Conservation (phyloP, 1,140 invertebrate genomes). For the Drosophila parvula region DNA sequence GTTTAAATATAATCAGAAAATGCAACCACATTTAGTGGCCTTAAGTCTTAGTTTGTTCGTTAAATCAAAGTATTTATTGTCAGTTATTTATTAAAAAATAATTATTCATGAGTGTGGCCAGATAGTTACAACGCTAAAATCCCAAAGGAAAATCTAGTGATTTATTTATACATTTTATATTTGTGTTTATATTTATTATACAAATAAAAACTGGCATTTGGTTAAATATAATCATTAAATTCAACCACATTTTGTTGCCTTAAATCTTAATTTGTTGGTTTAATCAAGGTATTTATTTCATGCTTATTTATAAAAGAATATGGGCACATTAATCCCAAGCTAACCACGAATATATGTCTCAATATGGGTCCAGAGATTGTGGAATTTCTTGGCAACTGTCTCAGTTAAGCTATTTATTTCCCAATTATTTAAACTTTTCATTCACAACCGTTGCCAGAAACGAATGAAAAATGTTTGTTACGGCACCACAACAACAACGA, state of each 20-base stretch:
- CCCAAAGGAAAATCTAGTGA: too few relatives aligned
- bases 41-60: background rate
- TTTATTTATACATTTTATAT: too few relatives aligned
- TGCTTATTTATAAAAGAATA: background rate
- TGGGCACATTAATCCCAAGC: background rate
- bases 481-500: background rate
- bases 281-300: background rate
- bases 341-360: background rate
- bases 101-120: too few relatives aligned
- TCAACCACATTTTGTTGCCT: background rate
- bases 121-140: too few relatives aligned
- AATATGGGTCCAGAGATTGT: too few relatives aligned
- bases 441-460: constrained; percentile 22
- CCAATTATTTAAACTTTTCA: constrained; percentile 5
- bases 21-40: background rate
- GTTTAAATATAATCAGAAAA: background rate
- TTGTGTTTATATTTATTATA: too few relatives aligned
- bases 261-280: background rate
- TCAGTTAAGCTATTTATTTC: background rate
- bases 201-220: too few relatives aligned
- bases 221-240: background rate
- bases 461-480: constrained; percentile 30
- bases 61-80: background rate
- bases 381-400: background rate
- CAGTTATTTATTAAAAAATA: background rate